Evolutionary conservation across 2,797 vertebrate genomes (phyloP).

Genomic region (Lerista edwardsae): DNA sequence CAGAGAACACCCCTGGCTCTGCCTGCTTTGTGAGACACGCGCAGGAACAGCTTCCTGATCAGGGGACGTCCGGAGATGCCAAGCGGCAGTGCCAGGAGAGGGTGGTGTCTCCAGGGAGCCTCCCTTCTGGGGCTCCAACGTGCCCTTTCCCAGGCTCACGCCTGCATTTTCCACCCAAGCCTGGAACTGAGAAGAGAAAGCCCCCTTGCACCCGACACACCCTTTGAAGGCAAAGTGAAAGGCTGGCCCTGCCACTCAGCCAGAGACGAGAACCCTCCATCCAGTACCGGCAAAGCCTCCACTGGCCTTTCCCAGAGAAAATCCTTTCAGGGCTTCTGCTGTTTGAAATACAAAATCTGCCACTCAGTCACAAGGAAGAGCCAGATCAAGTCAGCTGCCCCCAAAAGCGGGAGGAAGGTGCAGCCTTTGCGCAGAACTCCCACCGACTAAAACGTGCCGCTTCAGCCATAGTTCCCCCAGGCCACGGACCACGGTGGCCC

Average conservation of each 20-base stretch:
- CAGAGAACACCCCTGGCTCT: not conserved
- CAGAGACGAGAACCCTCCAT: too few species aligned
- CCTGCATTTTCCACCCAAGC: too few species aligned
- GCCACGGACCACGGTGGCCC: not conserved
- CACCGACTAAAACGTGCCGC: not conserved
- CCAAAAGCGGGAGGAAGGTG: not conserved
- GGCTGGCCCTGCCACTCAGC: not conserved
- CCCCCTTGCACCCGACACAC: not conserved
- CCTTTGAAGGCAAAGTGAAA: constrained; percentile 17
- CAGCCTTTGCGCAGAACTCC: not conserved
- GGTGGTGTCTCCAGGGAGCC: not conserved
- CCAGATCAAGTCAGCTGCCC: not conserved
- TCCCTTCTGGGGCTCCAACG: not conserved
- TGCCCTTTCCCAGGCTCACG: too few species aligned
- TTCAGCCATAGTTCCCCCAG: not conserved
- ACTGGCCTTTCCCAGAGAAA: not conserved
- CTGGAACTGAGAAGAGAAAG: too few species aligned
- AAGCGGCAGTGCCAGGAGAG: too few species aligned
- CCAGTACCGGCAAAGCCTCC: too few species aligned
- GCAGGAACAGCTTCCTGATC: not conserved
- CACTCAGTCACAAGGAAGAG: not conserved
- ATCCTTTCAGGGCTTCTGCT: not conserved
- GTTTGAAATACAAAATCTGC: not conserved
- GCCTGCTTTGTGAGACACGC: rapidly evolving
- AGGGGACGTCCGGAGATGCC: not conserved